Conservation (phyloP, 2,113 vertebrate genomes). For the Psittacula cyanocephala region DNA sequence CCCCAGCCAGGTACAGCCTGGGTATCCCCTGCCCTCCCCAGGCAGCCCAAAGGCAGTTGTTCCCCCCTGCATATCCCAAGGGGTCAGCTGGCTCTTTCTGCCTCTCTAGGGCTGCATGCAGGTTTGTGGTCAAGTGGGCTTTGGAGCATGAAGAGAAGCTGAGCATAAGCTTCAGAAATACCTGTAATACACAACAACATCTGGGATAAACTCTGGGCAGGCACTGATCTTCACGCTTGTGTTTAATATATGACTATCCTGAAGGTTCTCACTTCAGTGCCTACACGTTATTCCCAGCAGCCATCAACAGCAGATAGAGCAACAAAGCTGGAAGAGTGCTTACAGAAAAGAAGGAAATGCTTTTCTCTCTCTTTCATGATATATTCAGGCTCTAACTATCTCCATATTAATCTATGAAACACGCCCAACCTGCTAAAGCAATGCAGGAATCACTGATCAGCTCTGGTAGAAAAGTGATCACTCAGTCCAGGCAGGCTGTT, state of each 20-base stretch:
- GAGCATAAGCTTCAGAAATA: neutral
- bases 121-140: neutral
- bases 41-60: neutral
- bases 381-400: neutral
- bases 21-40: neutral
- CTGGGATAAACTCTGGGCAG: neutral
- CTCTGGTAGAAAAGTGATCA: fast-evolving
- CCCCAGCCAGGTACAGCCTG: neutral
- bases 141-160: neutral
- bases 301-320: neutral
- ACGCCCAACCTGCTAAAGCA: neutral
- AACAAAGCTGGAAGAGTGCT: neutral
- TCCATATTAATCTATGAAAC: neutral
- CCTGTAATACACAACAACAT: neutral
- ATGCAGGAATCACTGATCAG: fast-evolving
- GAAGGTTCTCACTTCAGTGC: neutral
- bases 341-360: neutral
- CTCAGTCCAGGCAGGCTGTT: neutral
- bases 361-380: neutral
- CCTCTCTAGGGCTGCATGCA: neutral
- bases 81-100: fast-evolving
- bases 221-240: neutral
- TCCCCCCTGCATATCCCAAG: neutral
- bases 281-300: neutral
- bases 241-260: neutral